Evolutionary conservation across 2,888 invertebrate genomes (phyloP), one percentile per base, ranked within the genome.

Genomic region (Subacronicta megacephala): DNA sequence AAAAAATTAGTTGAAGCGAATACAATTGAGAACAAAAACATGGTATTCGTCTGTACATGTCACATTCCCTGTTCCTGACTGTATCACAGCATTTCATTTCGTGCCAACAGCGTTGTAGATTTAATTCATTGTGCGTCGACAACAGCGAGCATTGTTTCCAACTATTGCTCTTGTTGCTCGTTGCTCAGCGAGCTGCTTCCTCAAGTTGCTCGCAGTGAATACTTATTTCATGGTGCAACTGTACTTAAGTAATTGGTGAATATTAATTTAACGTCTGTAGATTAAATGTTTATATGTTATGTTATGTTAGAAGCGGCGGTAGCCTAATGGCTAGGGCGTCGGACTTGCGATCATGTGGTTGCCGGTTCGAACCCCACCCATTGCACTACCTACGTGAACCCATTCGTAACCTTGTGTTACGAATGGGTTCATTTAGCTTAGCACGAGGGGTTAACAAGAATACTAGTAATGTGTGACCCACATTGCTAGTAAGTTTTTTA

Each of bases 111-210:
- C 43, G 20, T 53, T 62, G 72, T 77, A 72, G 64, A 78, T 80
- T 78, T 65, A 79, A 80, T 78, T 77, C 70, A 79, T 79, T 70
- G 71, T 77, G 67, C 47, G 69, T 64, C 44, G 53, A 68, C 73
- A 66, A 53, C 46, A 54, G 54, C 42, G 33, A 35, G 61, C 66
- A 70, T 80, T 80, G 78, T 80, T 80, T 61, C 62, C 57, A 65
- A 75, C 70, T 72, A 73, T 76, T 74, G 62, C 72, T 61, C 63
- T 72, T 56, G 67, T 66, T 61, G 55, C 49, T 54, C 33, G 66
- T 66, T 43, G 50, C 65, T 41, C 44, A 15, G 16, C 31, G n/a
- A 13, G 16, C 50, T 53, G 15, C 29, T 41, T 63, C 58, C 36
- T 55, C 47, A 26, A 26, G 33, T 58, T 60, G 18, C 42, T 46